Evolutionary conservation across 92 coral and sea anemone species (phyloP), one percentile per base, ranked within the genome.

Genomic region (Ricordea florida): DNA sequence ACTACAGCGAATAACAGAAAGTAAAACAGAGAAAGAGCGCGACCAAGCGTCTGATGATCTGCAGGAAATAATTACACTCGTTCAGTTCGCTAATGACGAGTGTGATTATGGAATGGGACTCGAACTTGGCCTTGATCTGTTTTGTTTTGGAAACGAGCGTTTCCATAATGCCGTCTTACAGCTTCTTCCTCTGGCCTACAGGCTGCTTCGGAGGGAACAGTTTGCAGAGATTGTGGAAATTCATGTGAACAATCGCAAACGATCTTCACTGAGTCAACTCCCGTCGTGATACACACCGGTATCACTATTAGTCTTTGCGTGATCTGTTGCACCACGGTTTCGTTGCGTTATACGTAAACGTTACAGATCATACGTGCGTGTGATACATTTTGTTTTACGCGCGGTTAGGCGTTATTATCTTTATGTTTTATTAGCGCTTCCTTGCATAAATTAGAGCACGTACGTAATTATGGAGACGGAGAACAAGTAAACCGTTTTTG

Each of bases 31-130:
- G 22, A 84, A 80, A 60, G 82, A 73, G 27, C 69, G 78, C 41
- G 97, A 96, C 64, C 69, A 76, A 33, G 90, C 93, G 1, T 87
- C 97, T 11, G 99, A 96, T 26, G 84, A 89, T 38, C 90, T 96
- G 26, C 99, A 96, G 71, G 99, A 96, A 69, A 68, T 90, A 60
- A 65, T 96, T 41, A 96, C 97, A 22, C 76, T 90, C 44, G 80
- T 96, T 33, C 99, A 96, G 89, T 92, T 96, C 86, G 99, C 99
- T 2, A 96, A 96, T 56, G 99, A 96, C 40, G 99, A 96, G 66
- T 92, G 99, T 50, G 99, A 96, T 78, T 96, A 92, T 62, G 99
- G 99, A 17, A 96, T 96, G 99, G 99, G 99, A 5, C 72, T 96
- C 7, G 99, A 96, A 64, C 49, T 96, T 6, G 99, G 97, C 22